phyloP scores from a whole-genome alignment of 2,888 invertebrate genomes.

The Diadromus collaris region DNA sequence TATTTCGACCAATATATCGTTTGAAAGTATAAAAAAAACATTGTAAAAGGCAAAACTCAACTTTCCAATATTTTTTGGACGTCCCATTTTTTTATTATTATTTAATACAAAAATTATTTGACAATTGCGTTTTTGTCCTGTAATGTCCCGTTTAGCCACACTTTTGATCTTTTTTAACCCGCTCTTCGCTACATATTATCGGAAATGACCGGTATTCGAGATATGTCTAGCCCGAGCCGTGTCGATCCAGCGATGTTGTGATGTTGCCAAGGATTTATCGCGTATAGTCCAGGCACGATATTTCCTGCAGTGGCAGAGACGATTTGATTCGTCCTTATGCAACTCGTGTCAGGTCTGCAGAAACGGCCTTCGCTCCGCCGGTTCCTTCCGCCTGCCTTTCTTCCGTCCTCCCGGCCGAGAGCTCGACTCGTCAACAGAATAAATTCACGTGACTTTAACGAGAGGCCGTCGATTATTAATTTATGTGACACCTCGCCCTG shows the following conservation, averaged over 20 bases:
- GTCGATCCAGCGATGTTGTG: background rate
- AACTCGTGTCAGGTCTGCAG: conserved; percentile 17
- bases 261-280: conserved; percentile 8
- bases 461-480: conserved; percentile 43
- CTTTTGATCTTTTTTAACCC: too few species aligned
- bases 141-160: too few species aligned
- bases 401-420: conserved; percentile 6
- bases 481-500: conserved; percentile 39
- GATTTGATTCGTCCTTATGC: conserved; percentile 37
- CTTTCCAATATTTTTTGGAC: too few species aligned
- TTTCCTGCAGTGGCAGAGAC: conserved; percentile 14
- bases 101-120: too few species aligned
- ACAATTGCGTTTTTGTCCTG: too few species aligned
- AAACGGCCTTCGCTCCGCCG: conserved; percentile 24
- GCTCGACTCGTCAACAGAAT: conserved; percentile 5
- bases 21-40: too few species aligned
- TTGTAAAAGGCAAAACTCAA: too few species aligned
- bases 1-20: too few species aligned
- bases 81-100: too few species aligned
- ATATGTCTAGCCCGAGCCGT: background rate
- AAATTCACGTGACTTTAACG: conserved; percentile 40
- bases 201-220: background rate
- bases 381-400: conserved; percentile 34
- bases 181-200: background rate
- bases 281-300: background rate